phyloP scores from a whole-genome alignment of 2,888 invertebrate genomes.

The Slavum lentiscoides region DNA sequence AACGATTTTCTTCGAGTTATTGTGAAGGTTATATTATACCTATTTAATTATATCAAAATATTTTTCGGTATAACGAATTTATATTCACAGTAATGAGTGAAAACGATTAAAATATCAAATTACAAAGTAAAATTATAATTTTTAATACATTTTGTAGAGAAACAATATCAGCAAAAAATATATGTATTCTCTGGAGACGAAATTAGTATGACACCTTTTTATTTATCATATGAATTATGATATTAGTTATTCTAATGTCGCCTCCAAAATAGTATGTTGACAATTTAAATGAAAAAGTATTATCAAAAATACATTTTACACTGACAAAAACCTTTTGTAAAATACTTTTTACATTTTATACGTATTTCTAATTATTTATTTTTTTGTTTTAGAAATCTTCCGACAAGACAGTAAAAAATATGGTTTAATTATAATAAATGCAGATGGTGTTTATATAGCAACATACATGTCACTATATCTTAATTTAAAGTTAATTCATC shows the following conservation, averaged over 20 bases:
- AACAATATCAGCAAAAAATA: too few relatives aligned
- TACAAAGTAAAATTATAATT: too few relatives aligned
- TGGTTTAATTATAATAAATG: conserved; percentile 77
- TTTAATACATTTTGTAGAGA: too few relatives aligned
- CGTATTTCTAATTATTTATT: background rate
- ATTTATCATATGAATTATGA: too few relatives aligned
- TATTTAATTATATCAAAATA: background rate
- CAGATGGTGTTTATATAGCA: conserved; percentile 91
- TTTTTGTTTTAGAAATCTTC: conserved; percentile 40
- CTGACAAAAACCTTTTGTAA: background rate
- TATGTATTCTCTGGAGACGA: too few relatives aligned
- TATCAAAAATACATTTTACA: background rate
- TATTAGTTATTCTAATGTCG: too few relatives aligned
- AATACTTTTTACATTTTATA: background rate
- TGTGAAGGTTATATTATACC: conserved; percentile 73
- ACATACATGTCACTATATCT: conserved; percentile 83
- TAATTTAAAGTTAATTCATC: conserved; percentile 76
- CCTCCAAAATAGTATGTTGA: too few relatives aligned
- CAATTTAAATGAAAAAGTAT: too few relatives aligned
- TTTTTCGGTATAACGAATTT: background rate
- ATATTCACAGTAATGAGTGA: background rate
- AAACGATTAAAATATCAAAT: too few relatives aligned
- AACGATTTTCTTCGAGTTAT: conserved; percentile 88
- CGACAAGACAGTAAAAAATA: conserved; percentile 45
- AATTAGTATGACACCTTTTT: too few relatives aligned